Base-by-base conservation (phyloP, 2,888 invertebrate genomes). In the Tubulanus polymorphus region DNA sequence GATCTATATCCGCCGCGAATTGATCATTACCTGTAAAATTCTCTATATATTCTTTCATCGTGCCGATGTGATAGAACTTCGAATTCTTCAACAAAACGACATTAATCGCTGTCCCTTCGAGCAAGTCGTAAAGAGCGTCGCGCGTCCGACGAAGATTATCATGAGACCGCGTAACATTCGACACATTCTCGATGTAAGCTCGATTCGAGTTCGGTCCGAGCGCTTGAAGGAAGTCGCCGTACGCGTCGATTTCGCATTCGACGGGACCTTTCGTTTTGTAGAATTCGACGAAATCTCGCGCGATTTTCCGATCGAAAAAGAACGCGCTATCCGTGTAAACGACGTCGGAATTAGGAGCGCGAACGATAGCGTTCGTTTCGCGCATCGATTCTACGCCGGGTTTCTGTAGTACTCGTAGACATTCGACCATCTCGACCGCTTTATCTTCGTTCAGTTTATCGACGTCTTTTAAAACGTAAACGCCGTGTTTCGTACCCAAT, bases 301-400 rank as follows among this genome's bases (percentile, higher is more conserved):
- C 68, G 10, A 80, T 66, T 32, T 71, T 65, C 52, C 71, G 70
- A 52, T 76, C 75, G 66, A 81, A 79, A 66, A 73, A 81, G 61
- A 79, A 82, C 8, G 72, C 71, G 63, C 81, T 81, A 64, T 82
- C 82, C 10, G 79, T 81, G 66, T 79, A 81, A 12, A 79, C 79
- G 35, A 63, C 62, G 15, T 53, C 54, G 12, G 45, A 15, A 5
- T 23, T 32, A 51, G 50, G 26, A 3, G 26, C 35, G 50, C 65
- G 60, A 3, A 76, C 35, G 26, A 80, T 63, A 8, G 81, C 81
- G 37, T 74, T 74, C 48, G 65, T 66, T 25, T 70, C 64, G 29
- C 66, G 59, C 80, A 82, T 81, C 37, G 62, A 57, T 49, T 71
- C 65, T 25, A 71, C 60, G 25, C 72, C 63, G 1, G 81, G 81